Evolutionary conservation across 2,888 invertebrate species (phyloP).

Genomic region (Spilarctia lutea): DNA sequence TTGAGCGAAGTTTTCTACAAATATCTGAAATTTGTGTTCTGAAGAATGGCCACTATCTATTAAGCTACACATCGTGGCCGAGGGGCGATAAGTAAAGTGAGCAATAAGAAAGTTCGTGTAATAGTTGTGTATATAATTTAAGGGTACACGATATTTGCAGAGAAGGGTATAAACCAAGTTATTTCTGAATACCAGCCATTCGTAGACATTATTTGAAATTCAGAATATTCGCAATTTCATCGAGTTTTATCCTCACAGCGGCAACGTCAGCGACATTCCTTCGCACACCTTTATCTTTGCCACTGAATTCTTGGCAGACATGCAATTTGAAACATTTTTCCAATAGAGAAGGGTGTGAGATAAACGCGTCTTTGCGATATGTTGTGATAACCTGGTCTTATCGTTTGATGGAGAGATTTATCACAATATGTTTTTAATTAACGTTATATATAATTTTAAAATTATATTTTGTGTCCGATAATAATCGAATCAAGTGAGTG

Average conservation of each 20-base stretch:
- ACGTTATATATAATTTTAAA: not conserved
- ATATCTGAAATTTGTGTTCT: constrained; percentile 66
- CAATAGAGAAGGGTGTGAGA: constrained; percentile 37
- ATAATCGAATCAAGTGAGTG: not conserved
- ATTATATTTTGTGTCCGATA: not conserved
- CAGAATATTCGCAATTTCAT: constrained; percentile 55
- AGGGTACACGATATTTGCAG: constrained; percentile 19
- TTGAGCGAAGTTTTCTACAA: constrained; percentile 60
- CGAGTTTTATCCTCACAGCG: constrained; percentile 49
- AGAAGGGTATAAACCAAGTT: constrained; percentile 46
- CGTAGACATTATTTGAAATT: constrained; percentile 54
- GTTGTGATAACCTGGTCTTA: constrained; percentile 29
- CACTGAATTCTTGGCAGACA: constrained; percentile 46
- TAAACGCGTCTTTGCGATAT: constrained; percentile 36
- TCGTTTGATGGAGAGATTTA: constrained; percentile 36
- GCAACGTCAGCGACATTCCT: constrained; percentile 47
- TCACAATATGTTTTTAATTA: constrained; percentile 32
- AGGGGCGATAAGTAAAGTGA: constrained; percentile 41
- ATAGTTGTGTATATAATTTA: constrained; percentile 42
- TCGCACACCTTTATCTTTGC: constrained; percentile 53
- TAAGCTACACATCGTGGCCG: constrained; percentile 37
- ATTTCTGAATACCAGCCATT: constrained; percentile 50
- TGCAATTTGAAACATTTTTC: constrained; percentile 53
- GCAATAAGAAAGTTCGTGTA: constrained; percentile 38
- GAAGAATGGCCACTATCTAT: constrained; percentile 68